phyloP scores from a whole-genome alignment of 2,888 invertebrate genomes.

The Tenthredo scrophulariae region DNA sequence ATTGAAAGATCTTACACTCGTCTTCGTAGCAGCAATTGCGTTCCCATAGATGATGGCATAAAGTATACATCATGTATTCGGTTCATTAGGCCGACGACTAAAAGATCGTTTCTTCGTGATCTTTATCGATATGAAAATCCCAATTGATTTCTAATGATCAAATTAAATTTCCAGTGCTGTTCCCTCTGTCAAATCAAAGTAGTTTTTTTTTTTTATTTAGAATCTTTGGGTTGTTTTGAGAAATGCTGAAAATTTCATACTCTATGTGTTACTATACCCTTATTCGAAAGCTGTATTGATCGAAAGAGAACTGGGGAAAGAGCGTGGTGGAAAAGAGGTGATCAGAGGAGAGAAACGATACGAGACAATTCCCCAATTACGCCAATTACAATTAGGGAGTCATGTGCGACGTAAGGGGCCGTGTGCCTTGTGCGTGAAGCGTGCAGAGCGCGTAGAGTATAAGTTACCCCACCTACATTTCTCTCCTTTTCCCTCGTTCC shows the following conservation, averaged over 20 bases:
- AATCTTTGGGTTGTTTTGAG: background rate
- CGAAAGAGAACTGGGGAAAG: background rate
- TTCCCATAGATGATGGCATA: background rate
- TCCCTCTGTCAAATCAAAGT: background rate
- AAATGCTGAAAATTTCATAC: background rate
- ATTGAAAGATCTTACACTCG: background rate
- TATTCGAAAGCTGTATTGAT: slow-evolving; percentile 28
- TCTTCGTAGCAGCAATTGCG: background rate
- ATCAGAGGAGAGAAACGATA: slow-evolving; percentile 51
- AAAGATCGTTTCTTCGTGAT: background rate
- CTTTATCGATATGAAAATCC: background rate
- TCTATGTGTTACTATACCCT: background rate
- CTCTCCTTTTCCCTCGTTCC: slow-evolving; percentile 3
- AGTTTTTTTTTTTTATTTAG: background rate
- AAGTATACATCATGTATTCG: background rate
- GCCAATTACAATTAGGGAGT: slow-evolving; percentile 62
- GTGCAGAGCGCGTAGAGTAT: slow-evolving; percentile 45
- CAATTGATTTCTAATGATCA: background rate
- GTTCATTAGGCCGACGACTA: background rate
- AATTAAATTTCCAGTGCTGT: background rate
- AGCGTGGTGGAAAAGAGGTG: slow-evolving; percentile 30
- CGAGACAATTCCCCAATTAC: slow-evolving; percentile 57
- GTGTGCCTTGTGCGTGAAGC: slow-evolving; percentile 53
- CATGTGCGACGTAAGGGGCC: slow-evolving; percentile 39
- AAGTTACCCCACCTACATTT: slow-evolving; percentile 42